Percentiles rank a stretch among this genome's conserved stretches.
Conservation (phyloP, 2,113 vertebrate genomes). For the Prunella himalayana region DNA sequence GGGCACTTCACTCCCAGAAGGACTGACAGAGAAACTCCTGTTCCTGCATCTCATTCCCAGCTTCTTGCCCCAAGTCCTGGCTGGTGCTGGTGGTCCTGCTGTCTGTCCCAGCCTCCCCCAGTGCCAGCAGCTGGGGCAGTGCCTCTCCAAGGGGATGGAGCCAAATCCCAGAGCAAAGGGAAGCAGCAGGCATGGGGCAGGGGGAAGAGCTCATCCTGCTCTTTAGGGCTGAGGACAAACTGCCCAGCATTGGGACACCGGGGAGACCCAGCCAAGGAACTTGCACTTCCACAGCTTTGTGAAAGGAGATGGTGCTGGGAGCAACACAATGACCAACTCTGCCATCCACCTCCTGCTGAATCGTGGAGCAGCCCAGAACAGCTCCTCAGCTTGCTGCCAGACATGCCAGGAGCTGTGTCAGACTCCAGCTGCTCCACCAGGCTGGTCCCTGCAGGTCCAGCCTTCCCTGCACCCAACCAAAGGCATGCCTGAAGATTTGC, state of each 20-base stretch:
- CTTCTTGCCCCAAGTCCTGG: not conserved
- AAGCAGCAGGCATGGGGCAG: not conserved
- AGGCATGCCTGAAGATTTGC: not conserved
- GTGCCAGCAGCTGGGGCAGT: not conserved
- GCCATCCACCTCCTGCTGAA: not conserved
- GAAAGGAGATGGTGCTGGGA: not conserved
- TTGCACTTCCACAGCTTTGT: not conserved
- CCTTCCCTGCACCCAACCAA: not conserved
- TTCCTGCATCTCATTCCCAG: not conserved
- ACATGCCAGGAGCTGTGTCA: not conserved
- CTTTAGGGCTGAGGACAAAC: not conserved
- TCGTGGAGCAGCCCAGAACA: not conserved
- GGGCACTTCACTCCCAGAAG: not conserved
- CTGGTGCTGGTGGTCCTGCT: not conserved
- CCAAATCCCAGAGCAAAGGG: not conserved
- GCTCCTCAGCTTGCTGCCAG: not conserved
- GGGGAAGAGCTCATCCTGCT: not conserved
- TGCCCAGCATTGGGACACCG: accelerated
- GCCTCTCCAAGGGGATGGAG: not conserved
- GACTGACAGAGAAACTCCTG: not conserved
- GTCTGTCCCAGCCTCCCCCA: not conserved
- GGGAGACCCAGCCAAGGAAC: not conserved
- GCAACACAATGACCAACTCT: not conserved
- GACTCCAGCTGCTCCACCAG: not conserved
- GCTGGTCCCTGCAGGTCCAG: not conserved